Evolutionary conservation across 37 sponge, comb jelly and placozoan genomes (phyloP), one percentile per base, ranked within the genome.

Genomic region (Aplysina aerophoba): DNA sequence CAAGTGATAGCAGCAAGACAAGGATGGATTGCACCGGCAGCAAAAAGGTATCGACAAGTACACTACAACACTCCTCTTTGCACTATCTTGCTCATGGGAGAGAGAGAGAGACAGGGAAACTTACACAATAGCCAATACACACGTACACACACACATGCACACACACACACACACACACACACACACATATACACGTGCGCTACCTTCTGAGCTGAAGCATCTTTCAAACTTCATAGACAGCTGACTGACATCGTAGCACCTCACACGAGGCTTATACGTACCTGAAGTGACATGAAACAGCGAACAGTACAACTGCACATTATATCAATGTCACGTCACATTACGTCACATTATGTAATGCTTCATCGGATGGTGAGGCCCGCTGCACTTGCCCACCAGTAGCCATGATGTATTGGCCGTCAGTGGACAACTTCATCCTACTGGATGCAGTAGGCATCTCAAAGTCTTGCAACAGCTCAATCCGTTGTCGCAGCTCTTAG

Each of bases 171-270:
- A 44, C 50, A 44, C 50, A 44, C 50, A 44, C 50, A 44, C 50
- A 44, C 50, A 44, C 50, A 44, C 50, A 44, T 8, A 44, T 8
- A 44, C 50, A 44, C 50, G 21, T 6, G n/a, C 0, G 69, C 11
- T 53, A 93, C 93, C 87, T 87, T 98, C 96, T 17, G 90, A 78
- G 86, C 94, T 90, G 36, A 98, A 31, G 57, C 98, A 94, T 40
- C 98, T 83, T 65, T 98, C 98, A 92, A 98, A 98, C 87, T 98
- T 98, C 91, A 96, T 89, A 58, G 98, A 96, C 38, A 98, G 86
- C 65, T 98, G 91, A 15, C 87, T 89, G 16, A 94, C 94, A 63
- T 98, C 96, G 85, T 92, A 98, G 84, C 98, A 98, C 15, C 96
- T 83, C 16, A 95, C 86, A 3, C 95, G 44, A 28, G 95, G 95